Conservation (phyloP, 2,113 vertebrate genomes). For the Psilopsiagon aurifrons region DNA sequence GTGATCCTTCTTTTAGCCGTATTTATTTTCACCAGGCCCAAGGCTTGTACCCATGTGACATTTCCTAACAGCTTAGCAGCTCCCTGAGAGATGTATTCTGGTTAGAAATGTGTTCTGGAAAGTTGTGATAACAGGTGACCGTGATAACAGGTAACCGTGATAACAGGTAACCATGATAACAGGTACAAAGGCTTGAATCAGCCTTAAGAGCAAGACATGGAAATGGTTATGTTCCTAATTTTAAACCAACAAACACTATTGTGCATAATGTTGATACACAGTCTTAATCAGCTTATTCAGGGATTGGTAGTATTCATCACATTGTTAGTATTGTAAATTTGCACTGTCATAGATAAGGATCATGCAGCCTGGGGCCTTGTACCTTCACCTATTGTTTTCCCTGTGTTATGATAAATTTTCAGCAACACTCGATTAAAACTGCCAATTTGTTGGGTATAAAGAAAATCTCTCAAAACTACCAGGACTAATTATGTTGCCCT, state of each 20-base stretch:
- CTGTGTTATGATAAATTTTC: slow-evolving; percentile 79
- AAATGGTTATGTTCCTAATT: neutral
- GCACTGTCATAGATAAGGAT: slow-evolving; percentile 65
- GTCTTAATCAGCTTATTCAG: slow-evolving; percentile 58
- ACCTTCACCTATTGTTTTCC: slow-evolving; percentile 78
- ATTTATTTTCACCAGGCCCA: neutral
- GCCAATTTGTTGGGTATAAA: slow-evolving; percentile 81
- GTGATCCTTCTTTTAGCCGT: neutral
- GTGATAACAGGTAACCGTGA: neutral
- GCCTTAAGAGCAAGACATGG: neutral
- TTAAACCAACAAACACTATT: slow-evolving; percentile 57
- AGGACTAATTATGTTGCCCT: slow-evolving; percentile 83
- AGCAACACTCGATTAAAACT: slow-evolving; percentile 82
- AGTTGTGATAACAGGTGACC: neutral
- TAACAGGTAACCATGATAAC: neutral
- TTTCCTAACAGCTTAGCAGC: neutral
- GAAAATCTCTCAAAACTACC: slow-evolving; percentile 80
- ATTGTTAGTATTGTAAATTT: slow-evolving; percentile 73
- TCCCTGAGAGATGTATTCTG: neutral
- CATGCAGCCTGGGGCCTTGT: slow-evolving; percentile 64
- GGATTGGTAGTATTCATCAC: slow-evolving; percentile 67
- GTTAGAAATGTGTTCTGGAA: neutral
- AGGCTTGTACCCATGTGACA: neutral
- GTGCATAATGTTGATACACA: slow-evolving; percentile 47
- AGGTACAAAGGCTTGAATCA: neutral